Evolutionary conservation across 2,113 vertebrate genomes (phyloP).

Genomic region (Erpornis zantholeuca): DNA sequence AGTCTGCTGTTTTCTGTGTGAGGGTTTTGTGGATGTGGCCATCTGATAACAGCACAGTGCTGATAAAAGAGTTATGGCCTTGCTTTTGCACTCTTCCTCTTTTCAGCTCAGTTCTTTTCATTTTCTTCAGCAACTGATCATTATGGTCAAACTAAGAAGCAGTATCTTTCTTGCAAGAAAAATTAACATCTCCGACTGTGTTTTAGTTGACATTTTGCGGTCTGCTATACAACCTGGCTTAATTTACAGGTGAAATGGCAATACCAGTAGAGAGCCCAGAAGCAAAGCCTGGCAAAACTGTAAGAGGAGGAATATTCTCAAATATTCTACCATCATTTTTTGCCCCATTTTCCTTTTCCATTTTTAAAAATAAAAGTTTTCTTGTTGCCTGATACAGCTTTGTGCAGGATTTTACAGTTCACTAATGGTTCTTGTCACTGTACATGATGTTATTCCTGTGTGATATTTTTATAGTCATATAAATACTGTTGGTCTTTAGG

Average conservation of each 20-base stretch:
- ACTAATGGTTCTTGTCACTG: background rate
- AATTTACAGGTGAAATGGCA: background rate
- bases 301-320: background rate
- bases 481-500: background rate
- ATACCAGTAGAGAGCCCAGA: background rate
- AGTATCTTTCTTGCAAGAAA: background rate
- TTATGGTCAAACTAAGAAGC: background rate
- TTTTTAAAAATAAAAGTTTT: background rate
- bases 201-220: background rate
- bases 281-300: background rate
- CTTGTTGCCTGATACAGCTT: background rate
- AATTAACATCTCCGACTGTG: background rate
- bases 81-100: background rate
- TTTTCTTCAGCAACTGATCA: background rate
- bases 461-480: background rate
- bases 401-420: background rate
- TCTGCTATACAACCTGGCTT: background rate
- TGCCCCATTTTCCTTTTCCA: background rate
- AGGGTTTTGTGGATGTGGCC: background rate
- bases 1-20: background rate
- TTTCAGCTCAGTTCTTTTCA: background rate
- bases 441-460: background rate
- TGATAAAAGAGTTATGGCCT: background rate
- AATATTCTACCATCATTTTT: background rate
- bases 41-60: background rate